phyloP scores from a whole-genome alignment of 2,888 invertebrate species.

The Smittia sp. region DNA sequence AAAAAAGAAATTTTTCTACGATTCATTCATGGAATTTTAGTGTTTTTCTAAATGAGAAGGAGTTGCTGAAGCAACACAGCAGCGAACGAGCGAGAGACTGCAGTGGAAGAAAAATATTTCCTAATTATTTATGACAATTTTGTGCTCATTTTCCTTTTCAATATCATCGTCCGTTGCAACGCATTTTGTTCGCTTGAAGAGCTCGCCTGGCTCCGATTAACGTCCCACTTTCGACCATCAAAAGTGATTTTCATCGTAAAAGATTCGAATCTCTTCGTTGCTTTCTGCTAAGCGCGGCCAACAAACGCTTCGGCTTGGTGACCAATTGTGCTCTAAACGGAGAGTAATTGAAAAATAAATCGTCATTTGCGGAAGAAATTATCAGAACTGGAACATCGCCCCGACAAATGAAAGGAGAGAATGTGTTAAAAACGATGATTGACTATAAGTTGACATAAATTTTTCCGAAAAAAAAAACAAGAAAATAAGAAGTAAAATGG shows the following conservation, averaged over 20 bases:
- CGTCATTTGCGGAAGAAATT: slow-evolving; percentile 9
- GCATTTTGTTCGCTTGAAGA: background rate
- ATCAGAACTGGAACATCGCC: background rate
- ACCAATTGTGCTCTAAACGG: slow-evolving; percentile 1
- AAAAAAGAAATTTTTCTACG: slow-evolving; percentile 19
- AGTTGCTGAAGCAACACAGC: slow-evolving; percentile 1
- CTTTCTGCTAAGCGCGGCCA: background rate
- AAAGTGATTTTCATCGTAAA: slow-evolving; percentile 15
- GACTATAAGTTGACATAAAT: slow-evolving; percentile 8
- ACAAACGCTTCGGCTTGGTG: background rate
- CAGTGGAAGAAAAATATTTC: slow-evolving; percentile 11
- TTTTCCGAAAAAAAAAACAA: background rate
- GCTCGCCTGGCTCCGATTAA: slow-evolving; percentile 1
- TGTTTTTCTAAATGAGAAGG: slow-evolving; percentile 8
- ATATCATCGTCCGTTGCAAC: slow-evolving; percentile 3
- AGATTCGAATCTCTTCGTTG: background rate
- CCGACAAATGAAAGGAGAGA: background rate
- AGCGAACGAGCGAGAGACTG: background rate
- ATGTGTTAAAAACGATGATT: background rate
- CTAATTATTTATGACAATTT: slow-evolving; percentile 40
- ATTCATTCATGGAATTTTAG: slow-evolving; percentile 21
- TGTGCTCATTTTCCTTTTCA: slow-evolving; percentile 38
- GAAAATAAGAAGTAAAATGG: slow-evolving; percentile 15
- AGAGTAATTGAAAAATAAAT: background rate
- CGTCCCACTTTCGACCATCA: slow-evolving; percentile 20